A percentile compares a stretch with the other conserved stretches of the same genome.
Evolutionary conservation across 2,888 invertebrate genomes (phyloP).

Genomic region (Euzophera pinguis): DNA sequence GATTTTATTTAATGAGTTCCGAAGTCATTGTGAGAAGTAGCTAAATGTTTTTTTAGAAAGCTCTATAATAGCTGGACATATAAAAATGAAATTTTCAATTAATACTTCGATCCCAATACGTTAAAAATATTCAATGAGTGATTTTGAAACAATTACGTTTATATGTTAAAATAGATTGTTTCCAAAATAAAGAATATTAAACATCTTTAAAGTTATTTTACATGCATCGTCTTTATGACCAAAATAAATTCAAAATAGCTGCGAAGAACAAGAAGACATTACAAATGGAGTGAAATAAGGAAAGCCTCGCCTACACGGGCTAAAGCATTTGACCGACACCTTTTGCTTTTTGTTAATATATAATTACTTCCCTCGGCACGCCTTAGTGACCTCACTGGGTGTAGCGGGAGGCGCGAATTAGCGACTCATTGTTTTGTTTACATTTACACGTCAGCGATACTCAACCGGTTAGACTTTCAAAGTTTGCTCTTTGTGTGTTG

Average conservation of each 20-base stretch:
- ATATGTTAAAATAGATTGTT: too few relatives aligned
- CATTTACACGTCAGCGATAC: slow-evolving; percentile 75
- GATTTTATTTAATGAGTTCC: too few relatives aligned
- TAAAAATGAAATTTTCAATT: too few relatives aligned
- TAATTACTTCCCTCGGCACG: slow-evolving; percentile 20
- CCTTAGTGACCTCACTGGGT: slow-evolving; percentile 51
- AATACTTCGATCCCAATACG: too few relatives aligned
- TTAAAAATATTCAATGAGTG: too few relatives aligned
- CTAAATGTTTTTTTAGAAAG: too few relatives aligned
- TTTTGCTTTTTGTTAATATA: slow-evolving; percentile 36
- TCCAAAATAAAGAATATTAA: too few relatives aligned
- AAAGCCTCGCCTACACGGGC: slow-evolving; percentile 6
- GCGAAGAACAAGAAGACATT: background rate
- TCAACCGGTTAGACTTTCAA: slow-evolving; percentile 37
- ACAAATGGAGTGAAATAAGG: background rate
- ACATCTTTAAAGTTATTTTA: too few relatives aligned
- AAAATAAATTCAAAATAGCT: background rate
- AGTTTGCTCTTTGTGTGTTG: slow-evolving; percentile 2
- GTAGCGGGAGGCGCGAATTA: slow-evolving; percentile 52
- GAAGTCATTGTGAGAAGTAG: too few relatives aligned
- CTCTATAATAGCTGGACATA: too few relatives aligned
- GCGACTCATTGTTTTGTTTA: slow-evolving; percentile 77
- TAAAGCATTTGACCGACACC: slow-evolving; percentile 24
- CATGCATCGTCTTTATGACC: background rate
- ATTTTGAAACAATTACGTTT: too few relatives aligned